phyloP scores from a whole-genome alignment of 2,888 invertebrate genomes.

The Chirona hameri region DNA sequence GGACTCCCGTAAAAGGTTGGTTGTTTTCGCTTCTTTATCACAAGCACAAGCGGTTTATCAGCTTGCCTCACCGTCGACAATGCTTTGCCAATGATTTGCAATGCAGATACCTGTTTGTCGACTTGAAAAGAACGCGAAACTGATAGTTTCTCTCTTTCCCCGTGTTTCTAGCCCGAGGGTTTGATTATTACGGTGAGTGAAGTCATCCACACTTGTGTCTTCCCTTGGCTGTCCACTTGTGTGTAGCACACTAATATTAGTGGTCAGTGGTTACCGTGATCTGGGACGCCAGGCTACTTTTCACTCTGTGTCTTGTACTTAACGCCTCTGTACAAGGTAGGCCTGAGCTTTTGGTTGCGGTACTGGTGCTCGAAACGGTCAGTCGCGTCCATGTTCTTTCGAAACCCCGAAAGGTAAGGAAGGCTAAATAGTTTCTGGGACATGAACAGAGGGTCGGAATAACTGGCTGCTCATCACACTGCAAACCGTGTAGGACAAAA shows the following conservation, averaged over 20 bases:
- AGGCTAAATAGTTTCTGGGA: neutral
- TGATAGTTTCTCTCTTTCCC: neutral
- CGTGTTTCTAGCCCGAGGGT: constrained; percentile 10
- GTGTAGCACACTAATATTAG: neutral
- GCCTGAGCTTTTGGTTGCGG: neutral
- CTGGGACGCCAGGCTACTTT: neutral
- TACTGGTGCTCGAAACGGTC: neutral
- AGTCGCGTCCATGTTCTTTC: neutral
- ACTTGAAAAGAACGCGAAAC: neutral
- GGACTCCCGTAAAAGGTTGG: neutral
- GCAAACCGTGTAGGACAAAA: too few relatives aligned
- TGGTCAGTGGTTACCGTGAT: neutral
- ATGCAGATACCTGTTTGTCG: neutral
- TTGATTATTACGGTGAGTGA: constrained; percentile 26
- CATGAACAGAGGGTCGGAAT: neutral
- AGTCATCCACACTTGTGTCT: neutral
- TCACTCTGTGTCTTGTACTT: neutral
- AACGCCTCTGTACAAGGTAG: neutral
- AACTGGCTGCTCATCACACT: neutral
- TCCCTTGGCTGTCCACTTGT: neutral
- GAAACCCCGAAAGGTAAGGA: neutral
- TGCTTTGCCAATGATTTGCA: neutral
- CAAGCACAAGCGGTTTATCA: neutral
- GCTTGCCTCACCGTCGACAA: neutral
- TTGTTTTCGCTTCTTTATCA: neutral